Evolutionary conservation across 2,888 invertebrate species (phyloP).

Genomic region (Nycteola revayana): DNA sequence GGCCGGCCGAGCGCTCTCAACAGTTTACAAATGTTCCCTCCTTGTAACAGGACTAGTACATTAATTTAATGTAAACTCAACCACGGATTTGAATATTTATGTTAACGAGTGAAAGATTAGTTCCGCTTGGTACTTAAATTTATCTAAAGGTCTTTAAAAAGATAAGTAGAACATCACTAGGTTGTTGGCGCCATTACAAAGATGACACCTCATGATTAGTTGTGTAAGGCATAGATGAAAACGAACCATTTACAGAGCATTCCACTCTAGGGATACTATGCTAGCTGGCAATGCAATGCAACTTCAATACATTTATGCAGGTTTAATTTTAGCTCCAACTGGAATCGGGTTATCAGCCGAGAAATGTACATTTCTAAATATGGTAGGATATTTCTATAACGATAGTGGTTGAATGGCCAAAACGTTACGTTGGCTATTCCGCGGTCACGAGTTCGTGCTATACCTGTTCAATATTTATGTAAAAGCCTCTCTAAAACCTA

Average conservation of each 20-base stretch:
- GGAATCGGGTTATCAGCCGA: too few relatives aligned
- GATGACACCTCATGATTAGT: constrained; percentile 32
- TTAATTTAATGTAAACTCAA: constrained; percentile 52
- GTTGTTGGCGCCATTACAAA: constrained; percentile 41
- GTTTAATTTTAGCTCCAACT: too few relatives aligned
- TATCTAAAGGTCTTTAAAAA: constrained; percentile 42
- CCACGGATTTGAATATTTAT: constrained; percentile 57
- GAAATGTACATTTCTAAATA: too few relatives aligned
- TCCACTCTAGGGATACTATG: too few relatives aligned
- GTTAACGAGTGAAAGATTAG: constrained; percentile 44
- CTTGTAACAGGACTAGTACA: constrained; percentile 42
- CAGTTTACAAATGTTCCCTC: constrained; percentile 45
- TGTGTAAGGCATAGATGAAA: constrained; percentile 18
- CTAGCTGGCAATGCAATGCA: constrained; percentile 7
- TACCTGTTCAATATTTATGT: neutral
- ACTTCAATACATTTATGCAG: neutral
- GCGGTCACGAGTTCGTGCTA: neutral
- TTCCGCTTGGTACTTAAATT: constrained; percentile 44
- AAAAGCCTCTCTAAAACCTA: neutral
- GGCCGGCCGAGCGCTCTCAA: constrained; percentile 38
- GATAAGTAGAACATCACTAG: constrained; percentile 36
- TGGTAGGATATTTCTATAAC: too few relatives aligned
- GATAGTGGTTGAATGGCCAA: too few relatives aligned
- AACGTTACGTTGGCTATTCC: too few relatives aligned
- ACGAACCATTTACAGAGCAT: constrained; percentile 16